Conservation (phyloP, 2,888 invertebrate genomes). For the Acanthococcus lagerstroemiae region DNA sequence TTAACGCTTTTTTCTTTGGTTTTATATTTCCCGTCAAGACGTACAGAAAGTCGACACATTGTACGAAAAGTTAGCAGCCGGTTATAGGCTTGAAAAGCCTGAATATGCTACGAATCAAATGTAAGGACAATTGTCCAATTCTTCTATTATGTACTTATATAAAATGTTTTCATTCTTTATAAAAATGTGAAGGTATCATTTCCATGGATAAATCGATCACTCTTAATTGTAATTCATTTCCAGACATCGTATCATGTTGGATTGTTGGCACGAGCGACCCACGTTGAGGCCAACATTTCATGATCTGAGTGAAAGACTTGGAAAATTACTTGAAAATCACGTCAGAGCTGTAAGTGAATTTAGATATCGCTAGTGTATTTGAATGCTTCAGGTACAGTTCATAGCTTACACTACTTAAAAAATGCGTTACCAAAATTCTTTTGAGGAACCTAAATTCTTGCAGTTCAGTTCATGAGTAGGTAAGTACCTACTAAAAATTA, state of each 20-base stretch:
- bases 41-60: constrained; percentile 62
- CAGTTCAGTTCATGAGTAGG: no score
- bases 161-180: background rate
- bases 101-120: constrained; percentile 67
- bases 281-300: constrained; percentile 67
- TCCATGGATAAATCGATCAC: constrained; percentile 1
- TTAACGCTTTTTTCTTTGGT: no score
- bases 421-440: no score
- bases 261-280: constrained; percentile 78
- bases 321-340: constrained; percentile 67
- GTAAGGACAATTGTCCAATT: constrained; percentile 47
- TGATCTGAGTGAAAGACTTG: constrained; percentile 62
- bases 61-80: constrained; percentile 63
- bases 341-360: constrained; percentile 57
- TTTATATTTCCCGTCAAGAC: constrained; percentile 55
- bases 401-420: no score
- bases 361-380: constrained; percentile 52
- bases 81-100: constrained; percentile 82
- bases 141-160: no score
- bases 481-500: no score
- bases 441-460: no score
- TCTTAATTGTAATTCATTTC: constrained; percentile 35
- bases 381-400: no score
- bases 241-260: constrained; percentile 67
- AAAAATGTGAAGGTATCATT: background rate